Percentiles rank a stretch among this genome's conserved stretches.
phyloP scores from a whole-genome alignment of 2,113 vertebrate genomes.

The Gallinago jamesoni region DNA sequence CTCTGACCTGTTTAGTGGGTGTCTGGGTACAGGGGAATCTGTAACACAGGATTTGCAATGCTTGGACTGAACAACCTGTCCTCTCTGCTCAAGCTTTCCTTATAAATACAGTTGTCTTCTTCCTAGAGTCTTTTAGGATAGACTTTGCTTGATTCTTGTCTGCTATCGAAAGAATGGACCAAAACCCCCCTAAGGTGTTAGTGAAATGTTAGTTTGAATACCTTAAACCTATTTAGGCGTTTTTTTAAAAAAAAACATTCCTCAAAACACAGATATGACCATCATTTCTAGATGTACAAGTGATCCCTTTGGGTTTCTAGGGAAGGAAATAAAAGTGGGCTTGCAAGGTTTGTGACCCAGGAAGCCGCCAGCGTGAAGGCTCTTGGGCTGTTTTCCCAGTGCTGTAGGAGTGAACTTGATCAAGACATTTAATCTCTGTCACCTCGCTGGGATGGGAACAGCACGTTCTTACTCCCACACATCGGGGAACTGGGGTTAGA shows the following conservation, averaged over 20 bases:
- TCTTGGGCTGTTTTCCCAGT: neutral
- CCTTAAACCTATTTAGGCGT: neutral
- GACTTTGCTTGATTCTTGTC: neutral
- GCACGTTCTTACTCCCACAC: neutral
- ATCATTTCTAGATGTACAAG: neutral
- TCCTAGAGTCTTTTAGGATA: neutral
- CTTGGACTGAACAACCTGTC: neutral
- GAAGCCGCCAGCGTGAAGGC: neutral
- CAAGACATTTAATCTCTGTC: neutral
- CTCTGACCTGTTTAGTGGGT: neutral
- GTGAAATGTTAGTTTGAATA: neutral
- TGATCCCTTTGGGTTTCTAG: neutral
- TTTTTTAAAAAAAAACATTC: neutral
- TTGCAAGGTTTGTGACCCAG: neutral
- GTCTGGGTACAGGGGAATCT: neutral
- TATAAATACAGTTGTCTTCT: neutral
- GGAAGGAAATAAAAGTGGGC: neutral
- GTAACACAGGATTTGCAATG: neutral
- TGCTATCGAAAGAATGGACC: neutral
- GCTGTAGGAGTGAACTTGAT: neutral
- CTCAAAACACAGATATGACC: neutral
- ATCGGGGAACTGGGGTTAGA: neutral
- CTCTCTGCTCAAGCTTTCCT: neutral
- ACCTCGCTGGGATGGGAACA: neutral
- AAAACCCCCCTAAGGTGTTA: neutral